Evolutionary conservation across 2,888 invertebrate genomes (phyloP).

Genomic region (Apantesis nais): DNA sequence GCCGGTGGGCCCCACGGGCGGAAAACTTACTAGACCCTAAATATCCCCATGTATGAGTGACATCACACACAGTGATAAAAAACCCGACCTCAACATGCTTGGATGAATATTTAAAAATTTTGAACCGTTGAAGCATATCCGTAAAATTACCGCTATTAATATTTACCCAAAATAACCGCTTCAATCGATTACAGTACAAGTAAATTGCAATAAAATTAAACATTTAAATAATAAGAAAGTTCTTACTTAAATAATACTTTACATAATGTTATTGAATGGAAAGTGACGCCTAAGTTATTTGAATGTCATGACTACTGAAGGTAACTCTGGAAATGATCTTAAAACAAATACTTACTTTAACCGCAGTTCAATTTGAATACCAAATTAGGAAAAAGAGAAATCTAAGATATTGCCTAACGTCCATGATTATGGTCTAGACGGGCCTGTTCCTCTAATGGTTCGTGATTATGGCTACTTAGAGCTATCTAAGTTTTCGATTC

Average conservation of each 20-base stretch:
- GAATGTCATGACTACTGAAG: slow-evolving; percentile 25
- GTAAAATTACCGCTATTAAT: neutral
- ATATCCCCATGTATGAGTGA: too few species aligned
- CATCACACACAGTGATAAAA: neutral
- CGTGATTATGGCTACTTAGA: neutral
- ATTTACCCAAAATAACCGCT: neutral
- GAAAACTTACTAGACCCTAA: too few species aligned
- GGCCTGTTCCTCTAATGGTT: neutral
- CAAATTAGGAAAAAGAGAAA: slow-evolving; percentile 17
- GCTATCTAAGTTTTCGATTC: too few species aligned
- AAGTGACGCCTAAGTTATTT: slow-evolving; percentile 36
- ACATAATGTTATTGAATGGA: slow-evolving; percentile 41
- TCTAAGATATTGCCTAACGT: neutral
- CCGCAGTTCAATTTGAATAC: slow-evolving; percentile 26
- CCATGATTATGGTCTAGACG: neutral
- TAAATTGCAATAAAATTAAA: slow-evolving; percentile 14
- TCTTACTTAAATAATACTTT: neutral
- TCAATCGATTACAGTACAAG: slow-evolving; percentile 1
- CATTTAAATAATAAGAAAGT: slow-evolving; percentile 9
- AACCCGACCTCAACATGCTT: neutral
- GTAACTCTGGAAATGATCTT: slow-evolving; percentile 34
- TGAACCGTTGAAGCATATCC: neutral
- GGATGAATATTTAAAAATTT: neutral
- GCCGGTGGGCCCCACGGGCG: too few species aligned
- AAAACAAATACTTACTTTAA: slow-evolving; percentile 43